Conservation (phyloP, 2,113 vertebrate species). For the Irena cyanogastra region DNA sequence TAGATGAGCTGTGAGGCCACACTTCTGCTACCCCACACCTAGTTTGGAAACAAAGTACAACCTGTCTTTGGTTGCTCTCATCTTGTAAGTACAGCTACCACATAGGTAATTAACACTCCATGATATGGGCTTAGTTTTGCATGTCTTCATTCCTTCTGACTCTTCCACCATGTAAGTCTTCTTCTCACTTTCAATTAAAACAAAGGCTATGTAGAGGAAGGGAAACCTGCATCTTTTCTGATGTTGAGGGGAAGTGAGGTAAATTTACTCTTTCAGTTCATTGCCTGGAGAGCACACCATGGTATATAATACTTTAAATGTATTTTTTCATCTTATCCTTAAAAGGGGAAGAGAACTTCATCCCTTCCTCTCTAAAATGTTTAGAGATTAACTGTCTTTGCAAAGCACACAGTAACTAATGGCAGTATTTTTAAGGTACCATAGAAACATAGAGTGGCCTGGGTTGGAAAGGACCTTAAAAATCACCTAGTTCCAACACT, state of each 20-base stretch:
- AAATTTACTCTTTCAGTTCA: neutral
- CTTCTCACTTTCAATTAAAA: neutral
- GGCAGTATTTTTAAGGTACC: neutral
- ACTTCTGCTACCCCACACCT: neutral
- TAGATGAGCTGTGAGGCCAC: slow-evolving; percentile 19
- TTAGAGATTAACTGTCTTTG: neutral
- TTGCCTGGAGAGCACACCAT: neutral
- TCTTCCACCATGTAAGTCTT: neutral
- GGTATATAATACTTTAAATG: neutral
- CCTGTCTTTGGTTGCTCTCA: neutral
- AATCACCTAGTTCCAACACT: neutral
- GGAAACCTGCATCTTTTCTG: neutral
- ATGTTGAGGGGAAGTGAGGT: neutral
- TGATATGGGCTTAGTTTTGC: neutral
- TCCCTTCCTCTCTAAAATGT: neutral
- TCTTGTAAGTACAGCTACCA: neutral
- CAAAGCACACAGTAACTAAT: neutral
- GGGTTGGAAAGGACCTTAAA: neutral
- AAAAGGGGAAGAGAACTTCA: neutral
- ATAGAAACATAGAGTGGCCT: neutral
- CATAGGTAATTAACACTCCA: neutral
- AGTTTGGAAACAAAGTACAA: slow-evolving; percentile 26
- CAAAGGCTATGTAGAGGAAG: neutral
- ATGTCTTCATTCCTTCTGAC: neutral
- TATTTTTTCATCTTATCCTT: neutral